Conservation (phyloP, 2,113 vertebrate genomes). For the Passer domesticus region DNA sequence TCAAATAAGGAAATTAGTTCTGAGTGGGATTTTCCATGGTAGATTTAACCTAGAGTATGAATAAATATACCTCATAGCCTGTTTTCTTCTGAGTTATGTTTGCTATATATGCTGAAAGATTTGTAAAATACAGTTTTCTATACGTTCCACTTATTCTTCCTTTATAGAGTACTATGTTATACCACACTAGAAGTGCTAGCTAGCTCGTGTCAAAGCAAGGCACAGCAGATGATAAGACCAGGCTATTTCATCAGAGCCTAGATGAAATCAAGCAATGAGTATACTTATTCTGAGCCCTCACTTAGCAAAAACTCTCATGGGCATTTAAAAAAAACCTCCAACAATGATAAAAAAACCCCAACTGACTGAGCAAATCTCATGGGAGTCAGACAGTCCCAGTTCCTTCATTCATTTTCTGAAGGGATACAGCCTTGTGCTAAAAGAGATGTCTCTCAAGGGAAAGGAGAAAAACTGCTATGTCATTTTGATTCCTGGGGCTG, state of each 20-base stretch:
- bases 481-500: not conserved
- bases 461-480: not conserved
- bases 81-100: not conserved
- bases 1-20: not conserved
- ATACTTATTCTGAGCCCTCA: not conserved
- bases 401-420: not conserved
- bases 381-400: not conserved
- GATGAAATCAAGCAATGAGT: not conserved
- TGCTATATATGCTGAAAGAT: not conserved
- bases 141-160: not conserved
- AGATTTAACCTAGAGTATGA: not conserved
- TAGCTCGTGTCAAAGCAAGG: not conserved
- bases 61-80: not conserved
- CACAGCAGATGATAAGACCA: not conserved
- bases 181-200: not conserved
- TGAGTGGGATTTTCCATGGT: not conserved
- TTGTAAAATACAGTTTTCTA: not conserved
- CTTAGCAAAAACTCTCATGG: not conserved
- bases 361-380: not conserved
- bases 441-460: not conserved
- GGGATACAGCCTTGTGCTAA: not conserved
- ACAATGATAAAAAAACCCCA: not conserved
- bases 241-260: not conserved
- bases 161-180: not conserved
- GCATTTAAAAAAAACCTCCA: not conserved